Conservation (phyloP, 2,888 invertebrate genomes). For the Sminthurides aquaticus region DNA sequence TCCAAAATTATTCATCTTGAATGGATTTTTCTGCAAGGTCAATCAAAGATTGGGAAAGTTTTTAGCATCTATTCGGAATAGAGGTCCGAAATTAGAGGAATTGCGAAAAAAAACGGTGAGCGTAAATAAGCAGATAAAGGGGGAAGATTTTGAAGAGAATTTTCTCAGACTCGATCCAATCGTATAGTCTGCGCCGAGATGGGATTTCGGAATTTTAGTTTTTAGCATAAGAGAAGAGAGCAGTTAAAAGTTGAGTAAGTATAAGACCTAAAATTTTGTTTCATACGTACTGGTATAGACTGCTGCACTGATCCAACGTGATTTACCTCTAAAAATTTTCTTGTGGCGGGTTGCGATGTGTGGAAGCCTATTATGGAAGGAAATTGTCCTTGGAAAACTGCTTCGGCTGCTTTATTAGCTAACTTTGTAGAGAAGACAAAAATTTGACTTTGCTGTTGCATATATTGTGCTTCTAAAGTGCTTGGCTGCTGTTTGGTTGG, state of each 20-base stretch:
- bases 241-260: no score
- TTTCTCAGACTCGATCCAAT: no score
- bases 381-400: constrained; percentile 79
- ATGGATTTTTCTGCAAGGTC: constrained; percentile 75
- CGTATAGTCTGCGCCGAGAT: constrained; percentile 39
- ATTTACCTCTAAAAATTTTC: constrained; percentile 80
- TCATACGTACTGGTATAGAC: background rate
- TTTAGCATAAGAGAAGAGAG: no score
- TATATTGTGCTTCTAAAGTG: constrained; percentile 75
- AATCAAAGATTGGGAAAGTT: no score
- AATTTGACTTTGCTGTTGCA: constrained; percentile 95
- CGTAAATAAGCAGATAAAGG: no score
- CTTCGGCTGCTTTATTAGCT: constrained; percentile 91
- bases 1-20: constrained; percentile 74
- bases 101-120: no score
- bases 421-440: constrained; percentile 92
- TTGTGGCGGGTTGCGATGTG: constrained; percentile 89
- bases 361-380: constrained; percentile 90
- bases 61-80: no score
- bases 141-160: no score
- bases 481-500: constrained; percentile 57
- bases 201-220: no score
- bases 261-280: background rate
- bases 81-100: no score
- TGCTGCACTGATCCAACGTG: background rate